phyloP scores from a whole-genome alignment of 2,797 vertebrate genomes.

The Pipistrellus nathusii region DNA sequence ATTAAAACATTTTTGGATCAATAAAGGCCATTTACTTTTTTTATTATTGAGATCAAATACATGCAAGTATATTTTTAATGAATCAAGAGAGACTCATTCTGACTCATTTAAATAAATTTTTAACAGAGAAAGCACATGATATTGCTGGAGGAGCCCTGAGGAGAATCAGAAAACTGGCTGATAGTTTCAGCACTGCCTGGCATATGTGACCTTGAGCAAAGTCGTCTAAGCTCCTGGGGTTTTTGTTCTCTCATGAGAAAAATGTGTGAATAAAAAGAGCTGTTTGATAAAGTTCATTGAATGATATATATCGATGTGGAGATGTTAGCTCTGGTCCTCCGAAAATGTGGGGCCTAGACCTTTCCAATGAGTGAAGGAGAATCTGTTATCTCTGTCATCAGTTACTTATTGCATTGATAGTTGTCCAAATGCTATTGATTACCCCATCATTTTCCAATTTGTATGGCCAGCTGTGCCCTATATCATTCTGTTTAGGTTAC shows the following conservation, averaged over 20 bases:
- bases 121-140: conserved; percentile 25
- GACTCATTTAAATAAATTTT: conserved; percentile 39
- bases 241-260: background rate
- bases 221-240: background rate
- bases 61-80: conserved; percentile 42
- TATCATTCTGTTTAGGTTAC: background rate
- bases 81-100: background rate
- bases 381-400: background rate
- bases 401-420: background rate
- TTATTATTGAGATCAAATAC: background rate
- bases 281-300: background rate
- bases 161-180: background rate
- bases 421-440: background rate
- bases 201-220: conserved; percentile 49
- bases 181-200: conserved; percentile 13
- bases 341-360: background rate
- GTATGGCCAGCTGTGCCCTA: background rate
- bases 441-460: background rate
- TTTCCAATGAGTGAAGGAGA: background rate
- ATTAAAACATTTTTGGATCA: background rate
- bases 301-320: background rate
- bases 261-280: background rate
- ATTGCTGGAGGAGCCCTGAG: conserved; percentile 28
- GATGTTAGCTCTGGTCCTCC: background rate
- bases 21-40: conserved; percentile 35